Evolutionary conservation across 2,113 vertebrate genomes (phyloP), one percentile per base, ranked within the genome.

Genomic region (Nothoprocta perdicaria): DNA sequence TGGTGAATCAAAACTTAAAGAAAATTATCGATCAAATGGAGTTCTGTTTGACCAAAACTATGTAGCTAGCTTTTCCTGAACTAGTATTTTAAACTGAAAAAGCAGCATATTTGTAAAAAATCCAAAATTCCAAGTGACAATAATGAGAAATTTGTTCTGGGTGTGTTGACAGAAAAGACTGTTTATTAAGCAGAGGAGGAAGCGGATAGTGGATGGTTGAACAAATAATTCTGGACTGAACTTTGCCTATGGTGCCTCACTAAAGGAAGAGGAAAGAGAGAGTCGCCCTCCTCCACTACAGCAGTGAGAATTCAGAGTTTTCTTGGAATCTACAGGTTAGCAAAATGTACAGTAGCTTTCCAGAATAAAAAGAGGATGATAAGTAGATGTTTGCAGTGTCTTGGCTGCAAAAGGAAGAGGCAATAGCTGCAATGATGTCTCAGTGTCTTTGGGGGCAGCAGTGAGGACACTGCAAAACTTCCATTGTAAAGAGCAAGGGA

Each of bases 361-460:
- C 27, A 14, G 35, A 72, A 16, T 12, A n/a, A 46, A 71, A 66
- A 14, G 0, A 0, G 12, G 43, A 23, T 16, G 62, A 10, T 38
- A 12, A 38, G 58, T 19, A 53, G 46, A 38, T 12, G 9, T 27
- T 10, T 7, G 14, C 17, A 31, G 40, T 10, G 24, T 17, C 24
- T 41, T 38, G 7, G 13, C 67, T 14, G 7, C 27, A 17, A 84
- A 40, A 68, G 18, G 24, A 5, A 48, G 31, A 26, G 22, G 11
- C 12, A 12, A 27, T 10, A 15, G 9, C 33, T 35, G 15, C 52
- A 82, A 27, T 46, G 43, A 52, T 21, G 17, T 33, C 1, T 17
- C 31, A n/a, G 48, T 2, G 2, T 9, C 0, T 48, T 35, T 38
- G 38, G 14, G 15, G 50, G 5, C 11, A 31, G 4, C 2, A 1